A percentile compares a stretch with the other conserved stretches of the same genome.
phyloP scores from a whole-genome alignment of 2,888 invertebrate genomes.

The Diaperis boleti region DNA sequence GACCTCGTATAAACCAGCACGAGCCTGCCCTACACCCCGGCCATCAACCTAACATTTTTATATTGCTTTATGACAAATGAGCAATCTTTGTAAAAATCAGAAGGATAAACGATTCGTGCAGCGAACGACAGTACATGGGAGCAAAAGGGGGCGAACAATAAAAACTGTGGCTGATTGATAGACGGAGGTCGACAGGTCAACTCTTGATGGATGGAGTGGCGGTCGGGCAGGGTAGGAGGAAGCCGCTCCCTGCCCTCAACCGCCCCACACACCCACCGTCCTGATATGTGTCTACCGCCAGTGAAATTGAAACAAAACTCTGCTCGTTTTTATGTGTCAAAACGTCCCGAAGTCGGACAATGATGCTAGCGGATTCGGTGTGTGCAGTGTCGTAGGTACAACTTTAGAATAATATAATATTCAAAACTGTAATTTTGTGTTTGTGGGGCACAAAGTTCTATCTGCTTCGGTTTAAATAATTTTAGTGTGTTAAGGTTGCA shows the following conservation, averaged over 20 bases:
- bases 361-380: conserved; percentile 8
- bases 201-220: conserved; percentile 61
- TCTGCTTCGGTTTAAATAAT: no score
- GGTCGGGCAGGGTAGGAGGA: conserved; percentile 56
- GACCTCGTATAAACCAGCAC: no score
- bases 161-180: conserved; percentile 62
- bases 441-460: no score
- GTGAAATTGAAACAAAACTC: conserved; percentile 42
- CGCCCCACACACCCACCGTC: conserved; percentile 18
- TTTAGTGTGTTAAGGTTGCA: no score
- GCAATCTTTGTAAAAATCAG: conserved; percentile 34
- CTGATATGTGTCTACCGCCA: conserved; percentile 29
- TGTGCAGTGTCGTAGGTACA: no score
- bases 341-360: conserved; percentile 23
- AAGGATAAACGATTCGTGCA: conserved; percentile 42
- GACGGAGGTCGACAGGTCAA: conserved; percentile 59
- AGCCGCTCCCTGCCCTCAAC: conserved; percentile 48
- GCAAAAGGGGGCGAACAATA: conserved; percentile 55
- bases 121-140: conserved; percentile 42
- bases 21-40: no score
- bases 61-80: conserved; percentile 30
- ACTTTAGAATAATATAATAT: no score
- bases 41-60: no score
- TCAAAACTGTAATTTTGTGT: no score
- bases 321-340: conserved; percentile 32